Conservation (phyloP, 1,140 invertebrate genomes). For the Leguminivora glycinivorella region DNA sequence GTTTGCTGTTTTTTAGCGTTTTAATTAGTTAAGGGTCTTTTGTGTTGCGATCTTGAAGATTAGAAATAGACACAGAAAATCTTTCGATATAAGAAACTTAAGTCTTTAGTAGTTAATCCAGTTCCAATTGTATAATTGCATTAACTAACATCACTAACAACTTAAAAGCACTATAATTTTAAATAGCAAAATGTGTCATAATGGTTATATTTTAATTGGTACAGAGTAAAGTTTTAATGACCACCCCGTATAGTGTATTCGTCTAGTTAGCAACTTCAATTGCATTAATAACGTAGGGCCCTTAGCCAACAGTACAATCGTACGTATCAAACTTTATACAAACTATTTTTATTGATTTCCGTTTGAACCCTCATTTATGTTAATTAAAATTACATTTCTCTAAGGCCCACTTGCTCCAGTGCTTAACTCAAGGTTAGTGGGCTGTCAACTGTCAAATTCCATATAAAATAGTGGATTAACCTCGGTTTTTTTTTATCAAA, state of each 20-base stretch:
- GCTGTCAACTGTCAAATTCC: too few species aligned
- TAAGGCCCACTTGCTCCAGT: too few species aligned
- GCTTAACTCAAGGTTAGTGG: too few species aligned
- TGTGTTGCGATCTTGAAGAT: background rate
- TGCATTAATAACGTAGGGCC: background rate
- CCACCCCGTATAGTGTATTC: background rate
- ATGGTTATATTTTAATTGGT: background rate
- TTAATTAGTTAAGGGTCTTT: background rate
- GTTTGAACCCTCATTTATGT: too few species aligned
- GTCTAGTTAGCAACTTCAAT: conserved; percentile 2
- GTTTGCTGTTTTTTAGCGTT: background rate
- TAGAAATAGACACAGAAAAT: background rate
- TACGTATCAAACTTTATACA: too few species aligned
- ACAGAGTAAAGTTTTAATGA: background rate
- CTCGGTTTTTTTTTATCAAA: too few species aligned
- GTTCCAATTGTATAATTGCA: background rate
- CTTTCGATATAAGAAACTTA: too few species aligned
- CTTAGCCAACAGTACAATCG: too few species aligned
- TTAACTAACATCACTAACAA: background rate
- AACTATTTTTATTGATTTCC: too few species aligned
- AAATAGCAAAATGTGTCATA: background rate
- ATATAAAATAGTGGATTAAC: too few species aligned
- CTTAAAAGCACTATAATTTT: background rate
- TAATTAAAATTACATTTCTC: too few species aligned
- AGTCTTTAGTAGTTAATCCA: background rate